Evolutionary conservation across 2,888 invertebrate species (phyloP), one percentile per base, ranked within the genome.

Genomic region (Agrotis clavis): DNA sequence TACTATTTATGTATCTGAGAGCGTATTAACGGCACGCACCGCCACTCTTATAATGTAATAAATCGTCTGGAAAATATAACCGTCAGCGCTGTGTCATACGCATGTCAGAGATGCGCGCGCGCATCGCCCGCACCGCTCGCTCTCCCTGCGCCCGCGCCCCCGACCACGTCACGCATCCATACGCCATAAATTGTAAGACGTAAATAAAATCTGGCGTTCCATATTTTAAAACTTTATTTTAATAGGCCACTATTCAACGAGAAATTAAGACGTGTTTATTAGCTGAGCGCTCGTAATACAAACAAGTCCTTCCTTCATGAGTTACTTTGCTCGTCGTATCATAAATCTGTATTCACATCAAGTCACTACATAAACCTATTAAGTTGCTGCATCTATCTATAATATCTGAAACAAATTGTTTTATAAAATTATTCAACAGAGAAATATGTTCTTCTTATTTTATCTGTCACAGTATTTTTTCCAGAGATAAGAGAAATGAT

Each of bases 1-100:
- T 92, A 93, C 93, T 96, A 95, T 96, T 95, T 96, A 96, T 95
- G 95, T 88, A 94, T 93, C 92, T 93, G 93, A 92, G 90, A 94
- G 93, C 86, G 92, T 94, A 95, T 94, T 94, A 95, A 95, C 92
- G 92, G 93, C 92, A 92, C 89, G 90, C 91, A 91, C 91, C 87
- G 92, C 89, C 83, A 89, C 94, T 95, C 95, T 95, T 95, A 94
- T 95, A 95, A 94, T 93, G 94, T 91, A 93, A 96, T 96, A 96
- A 96, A 96, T 96, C 94, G 96, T 95, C 94, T 96, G 94, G 95
- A 95, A 95, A 95, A 95, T 96, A 96, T 96, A 96, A 94, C 95
- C 88, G 91, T 96, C 96, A 95, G 87, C 96, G 90, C 92, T 91
- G 89, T 94, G 95, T 96, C 96, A 96, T 96, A 95, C 90, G 90